Evolutionary conservation across 2,113 vertebrate genomes (phyloP).

Genomic region (Dissostichus mawsoni): DNA sequence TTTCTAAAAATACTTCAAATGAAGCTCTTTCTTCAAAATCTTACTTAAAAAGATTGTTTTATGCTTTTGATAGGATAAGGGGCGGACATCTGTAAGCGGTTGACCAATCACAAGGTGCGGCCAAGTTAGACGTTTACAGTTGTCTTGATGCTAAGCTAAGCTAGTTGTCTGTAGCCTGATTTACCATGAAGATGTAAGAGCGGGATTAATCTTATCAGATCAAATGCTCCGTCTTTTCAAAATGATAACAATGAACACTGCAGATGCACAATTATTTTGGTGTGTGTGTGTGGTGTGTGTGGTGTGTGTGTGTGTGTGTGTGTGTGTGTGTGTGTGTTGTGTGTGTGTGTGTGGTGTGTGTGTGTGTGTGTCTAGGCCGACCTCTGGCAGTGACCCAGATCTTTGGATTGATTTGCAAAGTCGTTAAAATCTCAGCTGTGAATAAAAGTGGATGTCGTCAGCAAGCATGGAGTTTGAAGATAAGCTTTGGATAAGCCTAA

Average conservation of each 20-base stretch:
- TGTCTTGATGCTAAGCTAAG: not conserved
- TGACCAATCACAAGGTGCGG: too few relatives aligned
- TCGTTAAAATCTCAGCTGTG: slow-evolving; percentile 64
- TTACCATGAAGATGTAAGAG: too few relatives aligned
- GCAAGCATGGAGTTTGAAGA: slow-evolving; percentile 39
- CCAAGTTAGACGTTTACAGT: not conserved
- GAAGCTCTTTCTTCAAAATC: too few relatives aligned
- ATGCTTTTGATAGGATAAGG: too few relatives aligned
- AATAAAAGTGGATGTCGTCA: slow-evolving; percentile 44
- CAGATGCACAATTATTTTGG: slow-evolving; percentile 19
- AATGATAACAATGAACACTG: slow-evolving; percentile 13
- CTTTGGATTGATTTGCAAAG: slow-evolving; percentile 63
- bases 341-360: slow-evolving; percentile 6
- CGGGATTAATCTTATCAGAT: too few relatives aligned
- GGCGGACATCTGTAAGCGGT: too few relatives aligned
- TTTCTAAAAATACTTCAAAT: too few relatives aligned
- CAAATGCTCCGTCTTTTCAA: not conserved
- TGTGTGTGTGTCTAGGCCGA: slow-evolving; percentile 18
- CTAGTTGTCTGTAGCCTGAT: not conserved
- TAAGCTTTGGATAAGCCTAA: slow-evolving; percentile 50
- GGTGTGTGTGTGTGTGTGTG: not conserved
- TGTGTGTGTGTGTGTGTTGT: slow-evolving; percentile 24
- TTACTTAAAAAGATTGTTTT: too few relatives aligned
- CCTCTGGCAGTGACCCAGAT: slow-evolving; percentile 57
- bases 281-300: not conserved